Conservation (phyloP, 2,797 vertebrate genomes). For the Scomberomorus guttatus region DNA sequence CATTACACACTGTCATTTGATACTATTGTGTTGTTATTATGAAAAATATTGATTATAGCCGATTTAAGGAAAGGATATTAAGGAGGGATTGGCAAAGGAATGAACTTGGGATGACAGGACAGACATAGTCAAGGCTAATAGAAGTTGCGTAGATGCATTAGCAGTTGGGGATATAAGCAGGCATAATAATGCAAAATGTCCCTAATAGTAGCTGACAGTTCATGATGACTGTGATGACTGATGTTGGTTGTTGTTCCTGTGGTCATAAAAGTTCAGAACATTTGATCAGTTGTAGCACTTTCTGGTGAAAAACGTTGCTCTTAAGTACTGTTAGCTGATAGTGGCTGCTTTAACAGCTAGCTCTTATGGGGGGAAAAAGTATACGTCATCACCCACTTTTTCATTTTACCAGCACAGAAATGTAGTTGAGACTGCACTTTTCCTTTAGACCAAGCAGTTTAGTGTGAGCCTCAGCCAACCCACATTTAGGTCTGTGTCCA, state of each 20-base stretch:
- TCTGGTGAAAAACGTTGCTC: not conserved
- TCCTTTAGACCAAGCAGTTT: conserved; percentile 32
- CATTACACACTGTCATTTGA: too few species aligned
- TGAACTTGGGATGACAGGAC: not conserved
- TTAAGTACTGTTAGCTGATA: not conserved
- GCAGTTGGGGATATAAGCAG: not conserved
- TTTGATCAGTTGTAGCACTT: not conserved
- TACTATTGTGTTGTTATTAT: too few species aligned
- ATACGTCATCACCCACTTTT: conserved; percentile 37
- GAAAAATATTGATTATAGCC: not conserved
- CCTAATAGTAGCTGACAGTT: not conserved
- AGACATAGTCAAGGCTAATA: not conserved
- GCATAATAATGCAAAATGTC: too few species aligned
- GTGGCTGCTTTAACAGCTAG: not conserved
- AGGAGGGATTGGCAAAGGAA: not conserved
- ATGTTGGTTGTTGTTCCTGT: not conserved
- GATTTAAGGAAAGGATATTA: not conserved
- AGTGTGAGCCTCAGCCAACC: not conserved
- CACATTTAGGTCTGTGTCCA: not conserved
- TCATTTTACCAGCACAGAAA: conserved; percentile 32
- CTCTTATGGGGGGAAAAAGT: conserved; percentile 12
- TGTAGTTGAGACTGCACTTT: conserved; percentile 25
- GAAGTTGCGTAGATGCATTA: not conserved
- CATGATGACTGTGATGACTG: too few species aligned
- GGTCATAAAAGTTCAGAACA: not conserved